phyloP scores from a whole-genome alignment of 2,113 vertebrate genomes.

The Mirounga angustirostris region DNA sequence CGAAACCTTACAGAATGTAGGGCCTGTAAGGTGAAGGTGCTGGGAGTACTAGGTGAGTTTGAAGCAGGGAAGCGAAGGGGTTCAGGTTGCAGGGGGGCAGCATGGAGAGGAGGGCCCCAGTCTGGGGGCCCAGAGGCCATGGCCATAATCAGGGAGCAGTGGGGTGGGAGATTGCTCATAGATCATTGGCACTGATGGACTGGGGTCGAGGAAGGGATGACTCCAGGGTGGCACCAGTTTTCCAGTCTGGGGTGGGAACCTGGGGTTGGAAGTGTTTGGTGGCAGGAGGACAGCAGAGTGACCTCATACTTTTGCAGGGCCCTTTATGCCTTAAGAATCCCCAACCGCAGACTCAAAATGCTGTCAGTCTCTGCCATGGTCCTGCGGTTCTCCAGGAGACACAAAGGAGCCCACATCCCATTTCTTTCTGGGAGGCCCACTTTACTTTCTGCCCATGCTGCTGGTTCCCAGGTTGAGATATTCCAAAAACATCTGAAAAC shows the following conservation, averaged over 20 bases:
- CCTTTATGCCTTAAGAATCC: background rate
- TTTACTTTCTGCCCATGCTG: background rate
- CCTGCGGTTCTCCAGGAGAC: background rate
- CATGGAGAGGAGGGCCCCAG: background rate
- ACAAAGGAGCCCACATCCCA: too few relatives aligned
- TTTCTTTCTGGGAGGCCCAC: rapidly evolving
- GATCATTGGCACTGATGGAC: background rate
- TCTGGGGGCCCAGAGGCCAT: background rate
- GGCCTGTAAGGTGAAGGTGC: background rate
- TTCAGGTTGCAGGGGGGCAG: background rate
- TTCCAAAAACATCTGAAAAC: background rate
- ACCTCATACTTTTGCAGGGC: background rate
- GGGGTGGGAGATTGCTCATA: background rate
- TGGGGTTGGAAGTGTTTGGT: too few relatives aligned
- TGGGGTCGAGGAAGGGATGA: background rate
- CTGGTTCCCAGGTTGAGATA: background rate
- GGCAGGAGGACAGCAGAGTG: background rate
- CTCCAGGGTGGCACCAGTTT: background rate
- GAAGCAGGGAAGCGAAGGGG: background rate
- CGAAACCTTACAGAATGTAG: background rate
- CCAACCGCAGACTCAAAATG: background rate
- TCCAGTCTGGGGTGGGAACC: background rate
- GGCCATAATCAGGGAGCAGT: background rate
- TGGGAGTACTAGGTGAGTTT: background rate
- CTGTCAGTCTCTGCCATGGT: background rate